These are phyloP conservation scores for Ianthella basta DNA, from an alignment of 37 sponge, comb jelly and placozoan genomes.

Conservation along the genomic window DNA sequence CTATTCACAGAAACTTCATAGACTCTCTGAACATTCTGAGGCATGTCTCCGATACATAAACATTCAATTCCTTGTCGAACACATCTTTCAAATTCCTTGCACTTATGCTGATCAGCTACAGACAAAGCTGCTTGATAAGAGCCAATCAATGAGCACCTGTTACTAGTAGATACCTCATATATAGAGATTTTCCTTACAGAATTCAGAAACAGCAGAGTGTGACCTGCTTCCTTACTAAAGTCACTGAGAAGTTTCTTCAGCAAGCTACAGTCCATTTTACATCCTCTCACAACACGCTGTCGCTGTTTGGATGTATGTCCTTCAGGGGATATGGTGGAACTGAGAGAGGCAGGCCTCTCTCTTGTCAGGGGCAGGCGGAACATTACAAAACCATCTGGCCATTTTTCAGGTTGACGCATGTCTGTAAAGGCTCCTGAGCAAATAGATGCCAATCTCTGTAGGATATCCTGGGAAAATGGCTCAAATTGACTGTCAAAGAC, in stretches of 20 bases:
- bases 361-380: slow-evolving; percentile 63
- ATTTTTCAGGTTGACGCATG: not conserved
- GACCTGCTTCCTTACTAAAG: slow-evolving; percentile 11
- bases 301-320: not conserved
- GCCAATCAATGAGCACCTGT: slow-evolving; percentile 17
- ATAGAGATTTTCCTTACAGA: slow-evolving; percentile 49
- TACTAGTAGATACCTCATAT: slow-evolving; percentile 56
- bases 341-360: not conserved
- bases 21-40: too few species aligned
- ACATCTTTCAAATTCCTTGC: not conserved
- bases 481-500: slow-evolving; percentile 58
- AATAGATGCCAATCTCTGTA: slow-evolving; percentile 1
- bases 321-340: not conserved
- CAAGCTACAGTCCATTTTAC: not conserved
- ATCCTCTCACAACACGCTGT: not conserved
- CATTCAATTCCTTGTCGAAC: not conserved
- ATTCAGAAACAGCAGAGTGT: slow-evolving; percentile 61
- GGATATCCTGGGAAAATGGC: slow-evolving; percentile 43
- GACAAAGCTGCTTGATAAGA: not conserved
- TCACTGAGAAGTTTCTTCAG: slow-evolving; percentile 24
- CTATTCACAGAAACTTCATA: too few species aligned
- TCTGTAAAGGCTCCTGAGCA: slow-evolving; percentile 19
- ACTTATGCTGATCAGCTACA: not conserved
- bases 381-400: slow-evolving; percentile 53
- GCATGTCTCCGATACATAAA: too few species aligned